Base-by-base conservation (phyloP, 2,797 vertebrate genomes). In the Anisognathus igniventris region DNA sequence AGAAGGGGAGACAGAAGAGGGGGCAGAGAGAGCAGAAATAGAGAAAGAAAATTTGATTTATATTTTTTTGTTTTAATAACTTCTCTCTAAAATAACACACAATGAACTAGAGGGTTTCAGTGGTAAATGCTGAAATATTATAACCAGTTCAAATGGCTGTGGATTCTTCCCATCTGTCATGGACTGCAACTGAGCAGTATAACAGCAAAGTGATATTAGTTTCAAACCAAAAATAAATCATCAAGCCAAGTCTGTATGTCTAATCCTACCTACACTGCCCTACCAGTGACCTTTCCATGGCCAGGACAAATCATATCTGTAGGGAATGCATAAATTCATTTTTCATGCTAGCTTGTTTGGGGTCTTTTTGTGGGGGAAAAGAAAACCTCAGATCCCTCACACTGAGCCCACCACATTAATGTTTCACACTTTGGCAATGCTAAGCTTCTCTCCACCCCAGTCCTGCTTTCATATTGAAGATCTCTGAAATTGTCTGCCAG, bases 141-240 rank as follows among this genome's bases (percentile, higher is more conserved):
- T 94, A 95, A 97, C 86, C 83, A 96, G 86, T 91, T 90, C 71
- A 93, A 84, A 81, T 90, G 79, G 81, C 77, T 92, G 84, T 60
- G 80, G 75, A 95, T 76, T 86, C 81, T 78, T 93, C 90, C 92
- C 86, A 97, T 96, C 94, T 96, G 93, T 95, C 90, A 95, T 82
- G 27, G 65, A 51, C 67, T 92, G 54, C 83, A 94, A 96, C 40
- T 33, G 54, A 97, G 72, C 77, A 72, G 40, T 76, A 31, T 28
- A 93, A 90, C 25, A 90, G 70, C 92, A 90, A 94, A 76, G 24
- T 87, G 89, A 94, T 95, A 93, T 76, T 91, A 62, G 35, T 95
- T 95, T 96, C 82, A 92, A 95, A 82, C 40, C 37, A 93, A 95
- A 95, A 82, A 94, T 94, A 96, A 97, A 95, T 96, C 79, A 82